Evolutionary conservation across 2,888 invertebrate species (phyloP), one percentile per base, ranked within the genome.

Genomic region (Nysson spinosus): DNA sequence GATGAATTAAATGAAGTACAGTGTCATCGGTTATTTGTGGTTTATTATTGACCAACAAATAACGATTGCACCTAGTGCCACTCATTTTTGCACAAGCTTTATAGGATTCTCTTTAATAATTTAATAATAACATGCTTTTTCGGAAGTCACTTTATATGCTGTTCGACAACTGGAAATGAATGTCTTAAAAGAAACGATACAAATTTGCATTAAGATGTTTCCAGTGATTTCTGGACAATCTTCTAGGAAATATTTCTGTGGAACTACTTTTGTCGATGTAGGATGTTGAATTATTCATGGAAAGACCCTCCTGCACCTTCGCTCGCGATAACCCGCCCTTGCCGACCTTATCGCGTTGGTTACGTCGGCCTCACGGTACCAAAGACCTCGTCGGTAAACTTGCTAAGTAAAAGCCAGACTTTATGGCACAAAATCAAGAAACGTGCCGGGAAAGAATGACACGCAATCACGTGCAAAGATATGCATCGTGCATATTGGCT

Each of bases 221-320:
- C n/a, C n/a, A n/a, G n/a, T n/a, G n/a, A n/a, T n/a, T n/a, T n/a
- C n/a, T n/a, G n/a, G n/a, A n/a, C n/a, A n/a, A n/a, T n/a, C n/a
- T n/a, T n/a, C n/a, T n/a, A n/a, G 47, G 43, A 12, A 57, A 57
- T n/a, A 64, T 69, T 70, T 67, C 64, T 62, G 51, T 58, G 66
- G 54, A 26, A 40, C 37, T 57, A 42, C 58, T 44, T 54, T 49
- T 40, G 57, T 11, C 12, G 54, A 61, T 30, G 49, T 28, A 5
- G 16, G 49, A 60, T 44, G 52, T 61, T 83, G 81, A 75, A 80
- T 83, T 81, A 83, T 82, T 80, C 82, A 83, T 79, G 74, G 52
- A 68, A 61, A 69, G 55, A 61, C 67, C 62, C 65, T 69, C 49
- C 51, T 64, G 47, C 49, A 72, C 69, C 55, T 66, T 54, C 52